Evolutionary conservation across 2,888 invertebrate species (phyloP), one percentile per base, ranked within the genome.

Genomic region (Brassicogethes aeneus): DNA sequence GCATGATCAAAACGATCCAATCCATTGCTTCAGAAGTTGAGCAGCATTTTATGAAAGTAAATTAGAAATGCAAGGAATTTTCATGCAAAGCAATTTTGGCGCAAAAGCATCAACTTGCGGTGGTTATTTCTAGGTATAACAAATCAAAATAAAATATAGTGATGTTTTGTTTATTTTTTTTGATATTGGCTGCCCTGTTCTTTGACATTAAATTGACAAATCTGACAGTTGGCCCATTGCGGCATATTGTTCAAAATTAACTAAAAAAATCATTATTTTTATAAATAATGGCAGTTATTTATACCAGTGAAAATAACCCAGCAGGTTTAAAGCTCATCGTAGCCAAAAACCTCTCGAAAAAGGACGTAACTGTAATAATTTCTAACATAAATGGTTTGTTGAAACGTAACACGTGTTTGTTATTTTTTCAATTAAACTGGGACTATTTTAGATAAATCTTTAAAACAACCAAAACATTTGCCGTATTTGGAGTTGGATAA

Each of bases 291-390:
- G 83, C 85, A 80, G 80, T 79, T 60, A 74, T 85, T 48, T 77
- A 76, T 50, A 81, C 85, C 7, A 88, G 88, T 60, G 77, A 81
- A 57, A 82, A 80, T 54, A 89, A 88, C 67, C 84, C 85, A 17
- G 77, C 82, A 14, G 77, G 82, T 15, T 69, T 89, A 47, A 88
- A 89, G 65, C 61, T 89, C 48, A 58, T 86, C 16, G 72, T 86
- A 55, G 79, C 82, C 43, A 77, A 80, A 7, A 80, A 82, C 57
- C 73, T 80, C 50, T 75, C 76, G 0, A 74, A 78, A 47, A 73
- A 74, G 57, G 66, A 74, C 48, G 68, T 79, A 14, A 67, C 72
- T 44, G 55, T 85, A 44, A 72, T 77, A 50, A 69, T 73, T 55
- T 70, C 80, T 54, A 68, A 75, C 49, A 70, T 76, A 45, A 76